Percentiles rank a stretch among this genome's conserved stretches.
Conservation (phyloP, 1,140 invertebrate genomes). For the Hydropsyche tenuis region DNA sequence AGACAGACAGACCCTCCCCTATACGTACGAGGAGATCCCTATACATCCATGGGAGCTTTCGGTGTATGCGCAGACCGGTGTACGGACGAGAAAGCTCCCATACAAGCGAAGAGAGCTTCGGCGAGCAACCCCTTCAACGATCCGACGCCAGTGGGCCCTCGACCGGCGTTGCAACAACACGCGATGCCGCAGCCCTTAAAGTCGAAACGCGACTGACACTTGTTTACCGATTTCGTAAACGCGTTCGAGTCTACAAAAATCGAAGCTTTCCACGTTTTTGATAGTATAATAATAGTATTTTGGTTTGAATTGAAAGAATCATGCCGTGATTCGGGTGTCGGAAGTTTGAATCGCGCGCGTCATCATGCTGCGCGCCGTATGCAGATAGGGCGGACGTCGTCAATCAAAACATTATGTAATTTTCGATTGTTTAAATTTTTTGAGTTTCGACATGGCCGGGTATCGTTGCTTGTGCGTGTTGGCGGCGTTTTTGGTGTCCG, state of each 20-base stretch:
- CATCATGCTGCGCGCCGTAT: background rate
- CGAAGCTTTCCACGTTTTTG: background rate
- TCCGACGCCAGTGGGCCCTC: constrained; percentile 47
- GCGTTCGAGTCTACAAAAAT: too few relatives aligned
- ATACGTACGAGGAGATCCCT: too few relatives aligned
- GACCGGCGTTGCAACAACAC: constrained; percentile 36
- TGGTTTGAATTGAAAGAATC: too few relatives aligned
- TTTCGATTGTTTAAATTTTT: too few relatives aligned
- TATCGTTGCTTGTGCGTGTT: constrained; percentile 16
- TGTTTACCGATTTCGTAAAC: constrained; percentile 19
- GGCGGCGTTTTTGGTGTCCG: constrained; percentile 8
- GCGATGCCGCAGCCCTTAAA: constrained; percentile 10
- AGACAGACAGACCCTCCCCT: background rate
- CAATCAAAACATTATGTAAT: background rate
- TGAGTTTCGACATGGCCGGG: too few relatives aligned
- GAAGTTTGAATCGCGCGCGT: background rate
- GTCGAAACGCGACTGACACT: constrained; percentile 1
- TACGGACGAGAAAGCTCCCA: too few relatives aligned
- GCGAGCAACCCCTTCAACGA: constrained; percentile 34
- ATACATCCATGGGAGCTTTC: too few relatives aligned
- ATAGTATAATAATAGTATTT: background rate
- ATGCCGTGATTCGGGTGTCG: background rate
- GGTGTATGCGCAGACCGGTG: too few relatives aligned
- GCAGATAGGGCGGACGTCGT: constrained; percentile 7
- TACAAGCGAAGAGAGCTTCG: too few relatives aligned